Evolutionary conservation across 1,140 invertebrate species (phyloP), one percentile per base, ranked within the genome.

Genomic region (Holcopasites calliopsidis): DNA sequence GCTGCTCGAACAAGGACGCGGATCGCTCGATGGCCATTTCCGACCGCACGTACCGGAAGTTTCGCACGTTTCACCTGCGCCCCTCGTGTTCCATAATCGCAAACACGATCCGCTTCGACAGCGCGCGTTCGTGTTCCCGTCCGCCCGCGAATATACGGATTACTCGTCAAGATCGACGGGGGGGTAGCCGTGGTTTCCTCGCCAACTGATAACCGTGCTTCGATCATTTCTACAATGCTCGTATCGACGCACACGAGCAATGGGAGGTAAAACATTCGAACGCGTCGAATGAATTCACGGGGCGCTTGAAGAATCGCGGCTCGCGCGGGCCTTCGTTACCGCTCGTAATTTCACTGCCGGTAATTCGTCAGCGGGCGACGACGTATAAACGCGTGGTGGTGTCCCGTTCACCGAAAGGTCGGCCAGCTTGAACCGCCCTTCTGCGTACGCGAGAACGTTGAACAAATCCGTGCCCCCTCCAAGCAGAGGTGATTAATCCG

Each of bases 341-440:
- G 44, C 38, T 40, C 68, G 70, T 85, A 85, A 85, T 85, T 85
- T 78, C 64, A 58, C 54, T 61, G n/a, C 21, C 13, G 77, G 77
- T 80, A 84, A 85, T 84, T 86, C 82, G 77, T 86, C 82, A 86
- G 80, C 70, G 68, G 61, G 62, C 68, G 58, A 47, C 60, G 68
- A 65, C 62, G 58, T 65, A 21, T 72, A 73, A 77, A 72, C 42
- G 75, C 68, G 44, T 28, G 38, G 26, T 31, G 13, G 5, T n/a
- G n/a, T n/a, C n/a, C n/a, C 31, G 42, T n/a, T 21, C 38, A 42
- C 10, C 54, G 33, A 44, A 28, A 44, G 40, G 38, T 52, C 44
- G 42, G n/a, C 26, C 38, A 28, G 10, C 40, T 52, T 18, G 26
- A 58, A 16, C 33, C 7, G 11, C 13, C 11, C 66, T 8, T 6